Evolutionary conservation across 2,888 invertebrate genomes (phyloP).

Genomic region (Drosophila cyrtoloma): DNA sequence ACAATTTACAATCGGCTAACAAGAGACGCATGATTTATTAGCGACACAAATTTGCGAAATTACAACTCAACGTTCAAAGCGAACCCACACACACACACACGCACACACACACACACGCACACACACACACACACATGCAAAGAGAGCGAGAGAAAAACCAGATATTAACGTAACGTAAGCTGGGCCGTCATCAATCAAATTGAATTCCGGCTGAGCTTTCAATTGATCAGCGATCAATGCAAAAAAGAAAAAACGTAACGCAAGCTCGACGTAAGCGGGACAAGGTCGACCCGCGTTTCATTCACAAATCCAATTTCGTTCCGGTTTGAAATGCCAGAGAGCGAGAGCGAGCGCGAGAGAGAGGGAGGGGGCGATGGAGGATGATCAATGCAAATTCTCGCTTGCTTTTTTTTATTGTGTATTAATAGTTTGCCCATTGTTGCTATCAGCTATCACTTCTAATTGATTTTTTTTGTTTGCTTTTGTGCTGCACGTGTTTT

Average conservation of each 20-base stretch:
- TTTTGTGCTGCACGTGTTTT: slow-evolving; percentile 48
- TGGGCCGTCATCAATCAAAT: slow-evolving; percentile 43
- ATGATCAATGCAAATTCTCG: slow-evolving; percentile 46
- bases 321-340: slow-evolving; percentile 50
- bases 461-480: not conserved
- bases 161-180: slow-evolving; percentile 16
- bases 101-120: not conserved
- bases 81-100: slow-evolving; percentile 44
- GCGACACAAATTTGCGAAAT: slow-evolving; percentile 70
- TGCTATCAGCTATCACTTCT: slow-evolving; percentile 28
- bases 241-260: slow-evolving; percentile 35
- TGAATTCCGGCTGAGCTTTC: slow-evolving; percentile 44
- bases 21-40: slow-evolving; percentile 65
- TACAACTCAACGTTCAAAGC: slow-evolving; percentile 56
- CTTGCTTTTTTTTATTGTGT: slow-evolving; percentile 33
- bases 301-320: slow-evolving; percentile 64
- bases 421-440: slow-evolving; percentile 51
- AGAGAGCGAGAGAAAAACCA: slow-evolving; percentile 7
- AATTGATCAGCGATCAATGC: slow-evolving; percentile 56
- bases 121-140: slow-evolving; percentile 2
- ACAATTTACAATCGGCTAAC: slow-evolving; percentile 49
- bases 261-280: slow-evolving; percentile 55
- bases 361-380: not conserved
- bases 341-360: not conserved
- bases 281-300: slow-evolving; percentile 53